These are phyloP conservation scores for Ctenopoma multispine DNA, from an alignment of 2,797 vertebrate genomes.

Conservation along the genomic window DNA sequence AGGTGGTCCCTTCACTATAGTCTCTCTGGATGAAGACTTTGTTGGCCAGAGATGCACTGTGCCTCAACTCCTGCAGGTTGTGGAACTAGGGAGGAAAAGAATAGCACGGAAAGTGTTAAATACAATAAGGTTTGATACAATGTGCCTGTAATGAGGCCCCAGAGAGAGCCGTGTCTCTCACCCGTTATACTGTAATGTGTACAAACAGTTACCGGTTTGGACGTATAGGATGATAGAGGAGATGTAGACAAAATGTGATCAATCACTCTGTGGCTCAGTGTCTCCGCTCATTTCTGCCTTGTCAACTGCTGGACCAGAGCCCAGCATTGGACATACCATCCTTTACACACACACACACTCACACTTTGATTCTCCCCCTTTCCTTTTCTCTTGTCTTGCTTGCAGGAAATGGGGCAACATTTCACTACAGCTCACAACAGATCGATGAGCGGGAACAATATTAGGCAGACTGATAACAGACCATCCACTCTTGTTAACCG, in stretches of 20 bases:
- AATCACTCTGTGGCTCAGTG: conserved; percentile 57
- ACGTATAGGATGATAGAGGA: conserved; percentile 56
- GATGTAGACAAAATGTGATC: conserved; percentile 62
- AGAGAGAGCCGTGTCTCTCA: conserved; percentile 19
- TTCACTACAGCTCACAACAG: conserved; percentile 67
- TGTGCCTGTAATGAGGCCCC: conserved; percentile 26
- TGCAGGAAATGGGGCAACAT: conserved; percentile 45
- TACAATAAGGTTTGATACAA: conserved; percentile 11
- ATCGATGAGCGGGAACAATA: conserved; percentile 63
- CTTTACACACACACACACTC: conserved; percentile 23
- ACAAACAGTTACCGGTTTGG: conserved; percentile 60
- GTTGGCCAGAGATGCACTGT: conserved; percentile 93
- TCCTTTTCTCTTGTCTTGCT: conserved; percentile 22
- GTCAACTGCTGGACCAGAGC: conserved; percentile 69
- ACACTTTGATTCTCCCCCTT: conserved; percentile 15
- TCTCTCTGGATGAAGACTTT: conserved; percentile 98
- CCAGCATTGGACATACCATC: conserved; percentile 67
- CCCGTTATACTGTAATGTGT: conserved; percentile 48
- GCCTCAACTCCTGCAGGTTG: conserved; percentile 91
- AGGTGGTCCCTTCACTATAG: conserved; percentile 95
- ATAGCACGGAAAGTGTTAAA: background rate
- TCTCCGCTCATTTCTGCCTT: conserved; percentile 47
- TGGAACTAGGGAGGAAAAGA: conserved; percentile 79
- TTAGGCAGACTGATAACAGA: conserved; percentile 18
- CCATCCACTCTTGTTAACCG: background rate